Conservation (phyloP, 2,888 invertebrate genomes). For the Agrilus cyanescens region DNA sequence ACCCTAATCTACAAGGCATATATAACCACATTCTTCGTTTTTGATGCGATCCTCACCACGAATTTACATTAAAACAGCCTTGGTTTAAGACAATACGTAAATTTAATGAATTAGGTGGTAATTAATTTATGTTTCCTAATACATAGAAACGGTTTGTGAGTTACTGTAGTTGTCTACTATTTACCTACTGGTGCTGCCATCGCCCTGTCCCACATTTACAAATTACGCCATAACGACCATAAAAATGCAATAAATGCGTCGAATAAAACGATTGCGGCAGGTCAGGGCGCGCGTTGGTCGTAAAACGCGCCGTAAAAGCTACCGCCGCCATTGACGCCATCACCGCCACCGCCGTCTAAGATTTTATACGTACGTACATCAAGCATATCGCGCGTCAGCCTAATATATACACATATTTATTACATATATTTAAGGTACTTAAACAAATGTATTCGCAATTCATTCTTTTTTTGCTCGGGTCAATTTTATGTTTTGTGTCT, state of each 20-base stretch:
- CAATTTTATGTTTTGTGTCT: too few species aligned
- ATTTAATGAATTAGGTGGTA: too few species aligned
- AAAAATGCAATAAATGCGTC: constrained; percentile 36
- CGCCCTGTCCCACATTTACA: constrained; percentile 32
- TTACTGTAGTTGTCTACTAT: background rate
- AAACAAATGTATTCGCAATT: background rate
- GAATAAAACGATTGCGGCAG: constrained; percentile 35
- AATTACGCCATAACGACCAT: constrained; percentile 34
- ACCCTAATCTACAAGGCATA: too few species aligned
- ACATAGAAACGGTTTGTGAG: too few species aligned
- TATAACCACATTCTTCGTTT: too few species aligned
- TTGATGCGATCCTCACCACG: too few species aligned
- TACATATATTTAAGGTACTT: background rate
- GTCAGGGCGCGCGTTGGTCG: constrained; percentile 30
- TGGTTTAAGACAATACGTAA: too few species aligned
- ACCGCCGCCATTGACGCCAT: constrained; percentile 9
- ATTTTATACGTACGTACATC: too few species aligned
- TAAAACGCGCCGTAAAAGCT: constrained; percentile 33
- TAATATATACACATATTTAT: constrained; percentile 1
- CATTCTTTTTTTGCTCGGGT: background rate
- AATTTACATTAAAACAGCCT: too few species aligned
- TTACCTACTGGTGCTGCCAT: background rate
- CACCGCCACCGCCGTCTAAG: too few species aligned
- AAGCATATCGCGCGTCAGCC: background rate
- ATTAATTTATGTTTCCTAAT: too few species aligned